Conservation (phyloP, 2,797 vertebrate species). For the Meriones psammophilus region DNA sequence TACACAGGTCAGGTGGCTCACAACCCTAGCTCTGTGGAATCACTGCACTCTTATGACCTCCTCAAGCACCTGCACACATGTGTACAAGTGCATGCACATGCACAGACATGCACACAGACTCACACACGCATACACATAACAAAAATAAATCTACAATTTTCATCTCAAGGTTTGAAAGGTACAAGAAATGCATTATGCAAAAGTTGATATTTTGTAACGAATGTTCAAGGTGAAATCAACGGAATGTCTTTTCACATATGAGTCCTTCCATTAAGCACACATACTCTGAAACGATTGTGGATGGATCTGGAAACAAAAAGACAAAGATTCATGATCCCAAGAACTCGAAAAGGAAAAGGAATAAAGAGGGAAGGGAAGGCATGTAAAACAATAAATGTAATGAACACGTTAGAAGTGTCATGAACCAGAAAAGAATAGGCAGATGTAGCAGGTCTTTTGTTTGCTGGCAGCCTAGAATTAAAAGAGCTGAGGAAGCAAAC, state of each 20-base stretch:
- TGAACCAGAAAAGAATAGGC: too few species aligned
- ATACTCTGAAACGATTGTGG: background rate
- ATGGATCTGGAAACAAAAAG: constrained; percentile 31
- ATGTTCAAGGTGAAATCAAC: constrained; percentile 40
- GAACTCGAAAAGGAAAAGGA: constrained; percentile 19
- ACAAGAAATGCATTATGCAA: background rate
- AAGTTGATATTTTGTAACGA: background rate
- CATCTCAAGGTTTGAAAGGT: constrained; percentile 50
- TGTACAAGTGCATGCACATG: too few species aligned
- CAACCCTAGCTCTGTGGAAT: background rate
- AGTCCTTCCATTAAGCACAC: background rate
- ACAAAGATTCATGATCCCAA: background rate
- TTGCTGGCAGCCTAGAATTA: background rate
- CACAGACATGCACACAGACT: background rate
- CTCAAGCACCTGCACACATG: background rate
- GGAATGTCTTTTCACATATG: background rate
- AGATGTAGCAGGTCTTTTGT: background rate
- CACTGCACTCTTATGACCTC: background rate
- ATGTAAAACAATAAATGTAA: constrained; percentile 5
- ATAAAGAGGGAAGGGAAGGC: background rate
- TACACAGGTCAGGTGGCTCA: background rate
- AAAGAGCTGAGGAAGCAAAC: background rate
- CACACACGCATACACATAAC: background rate
- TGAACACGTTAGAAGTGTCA: background rate
- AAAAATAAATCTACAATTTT: background rate